Base-by-base conservation (phyloP, 1,140 invertebrate genomes). In the Drosophila persimilis region DNA sequence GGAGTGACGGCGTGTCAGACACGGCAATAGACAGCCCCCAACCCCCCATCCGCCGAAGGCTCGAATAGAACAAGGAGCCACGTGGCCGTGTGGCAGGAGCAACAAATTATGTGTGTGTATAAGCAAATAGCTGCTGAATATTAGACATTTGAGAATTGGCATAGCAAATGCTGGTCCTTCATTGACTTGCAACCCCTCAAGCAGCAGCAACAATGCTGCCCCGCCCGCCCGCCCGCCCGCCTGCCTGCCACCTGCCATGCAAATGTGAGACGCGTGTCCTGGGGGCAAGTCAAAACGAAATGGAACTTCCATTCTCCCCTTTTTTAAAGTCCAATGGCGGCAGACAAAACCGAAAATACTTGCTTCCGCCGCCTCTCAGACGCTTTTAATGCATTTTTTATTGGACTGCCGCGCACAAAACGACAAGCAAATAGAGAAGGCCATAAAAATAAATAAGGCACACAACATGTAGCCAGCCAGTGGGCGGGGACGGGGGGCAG, bases 341-440 rank as follows among this genome's bases (percentile, higher is more conserved):
- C 70, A 73, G 50, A 72, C 69, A 61, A 58, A 31, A 4, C 45
- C 8, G 13, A 9, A 31, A 65, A 85, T 73, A 62, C 61, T 77
- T 77, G 69, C 20, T 60, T 39, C 72, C 43, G 47, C 55, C 64
- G 63, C 57, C 71, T 63, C 72, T 77, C 83, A 86, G 83, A 86
- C 83, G 83, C 80, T 86, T 86, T 86, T 86, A 86, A 86, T 86
- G 83, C 83, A 86, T 86, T 86, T 86, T 86, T 86, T 86, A 86
- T 86, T 83, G 66, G 78, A 75, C 64, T 83, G 78, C 64, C 24
- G 24, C 69, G 52, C 76, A 85, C 78, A 84, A 79, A 84, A 67
- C 70, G 74, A 88, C 74, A 81, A 86, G 77, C 81, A 86, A 86
- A 86, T 86, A 86, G 78, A 86, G 71, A 86, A 83, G 83, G 70